These are phyloP conservation scores for Lethocerus indicus DNA, from an alignment of 1,140 invertebrate genomes.

Conservation along the genomic window DNA sequence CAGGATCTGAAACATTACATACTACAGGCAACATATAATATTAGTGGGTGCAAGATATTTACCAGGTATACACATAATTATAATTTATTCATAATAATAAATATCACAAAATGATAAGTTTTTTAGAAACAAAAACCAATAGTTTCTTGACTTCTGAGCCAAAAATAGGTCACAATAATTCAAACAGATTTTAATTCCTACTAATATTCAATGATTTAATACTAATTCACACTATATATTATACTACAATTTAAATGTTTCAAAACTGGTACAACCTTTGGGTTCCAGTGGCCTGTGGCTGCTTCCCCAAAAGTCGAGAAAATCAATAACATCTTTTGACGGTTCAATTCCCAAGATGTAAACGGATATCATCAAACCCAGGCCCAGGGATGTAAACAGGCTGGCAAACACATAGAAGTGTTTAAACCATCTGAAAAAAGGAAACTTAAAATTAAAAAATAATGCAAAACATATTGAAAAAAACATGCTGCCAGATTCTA, in stretches of 20 bases:
- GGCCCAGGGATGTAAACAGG: constrained; percentile 28
- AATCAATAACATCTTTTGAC: constrained; percentile 30
- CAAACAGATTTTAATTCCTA: background rate
- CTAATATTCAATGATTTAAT: background rate
- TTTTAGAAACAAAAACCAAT: background rate
- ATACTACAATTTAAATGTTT: background rate
- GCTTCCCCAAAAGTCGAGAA: background rate
- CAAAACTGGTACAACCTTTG: background rate
- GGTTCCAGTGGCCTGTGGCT: background rate
- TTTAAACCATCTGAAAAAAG: constrained; percentile 35
- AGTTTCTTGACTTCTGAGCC: background rate
- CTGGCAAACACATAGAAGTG: constrained; percentile 55
- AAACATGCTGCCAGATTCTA: no score
- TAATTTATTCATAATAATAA: background rate
- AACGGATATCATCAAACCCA: constrained; percentile 28
- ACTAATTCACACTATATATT: background rate
- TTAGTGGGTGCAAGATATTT: background rate
- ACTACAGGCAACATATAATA: background rate
- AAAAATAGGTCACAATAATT: background rate
- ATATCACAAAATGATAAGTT: background rate
- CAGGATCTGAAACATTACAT: no score
- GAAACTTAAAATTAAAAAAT: background rate
- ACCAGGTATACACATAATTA: background rate
- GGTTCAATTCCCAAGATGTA: constrained; percentile 25
- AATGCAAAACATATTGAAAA: no score